Conservation (phyloP, 2,888 invertebrate genomes). For the Calephelis perditalis region DNA sequence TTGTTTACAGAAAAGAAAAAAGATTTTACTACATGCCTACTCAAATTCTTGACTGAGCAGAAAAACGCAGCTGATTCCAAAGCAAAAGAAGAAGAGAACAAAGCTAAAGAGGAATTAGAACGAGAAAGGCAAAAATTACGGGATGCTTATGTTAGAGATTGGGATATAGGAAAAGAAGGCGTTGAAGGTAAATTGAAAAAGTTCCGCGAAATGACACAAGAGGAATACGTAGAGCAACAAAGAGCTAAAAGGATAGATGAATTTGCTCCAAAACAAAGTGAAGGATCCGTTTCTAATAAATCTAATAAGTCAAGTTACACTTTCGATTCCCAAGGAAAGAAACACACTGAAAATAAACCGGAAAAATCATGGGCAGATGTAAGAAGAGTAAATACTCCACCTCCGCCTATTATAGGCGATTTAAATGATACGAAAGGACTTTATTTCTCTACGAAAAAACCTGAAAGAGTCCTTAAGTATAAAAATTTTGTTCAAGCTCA, state of each 20-base stretch:
- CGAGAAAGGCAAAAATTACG: slow-evolving; percentile 69
- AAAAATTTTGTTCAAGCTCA: slow-evolving; percentile 56
- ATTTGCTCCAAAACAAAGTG: slow-evolving; percentile 84
- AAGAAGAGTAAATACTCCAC: slow-evolving; percentile 45
- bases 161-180: slow-evolving; percentile 85
- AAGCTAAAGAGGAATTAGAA: slow-evolving; percentile 61
- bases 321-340: slow-evolving; percentile 55
- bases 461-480: slow-evolving; percentile 45
- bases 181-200: slow-evolving; percentile 63
- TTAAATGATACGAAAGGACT: slow-evolving; percentile 44
- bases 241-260: slow-evolving; percentile 84
- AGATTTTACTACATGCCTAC: slow-evolving; percentile 56
- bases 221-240: slow-evolving; percentile 87
- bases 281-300: slow-evolving; percentile 31
- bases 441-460: slow-evolving; percentile 53
- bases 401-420: slow-evolving; percentile 45
- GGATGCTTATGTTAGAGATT: slow-evolving; percentile 80
- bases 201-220: slow-evolving; percentile 82
- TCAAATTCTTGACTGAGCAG: slow-evolving; percentile 67
- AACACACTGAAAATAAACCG: slow-evolving; percentile 32
- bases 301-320: slow-evolving; percentile 35
- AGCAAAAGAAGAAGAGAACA: slow-evolving; percentile 60
- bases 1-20: slow-evolving; percentile 55
- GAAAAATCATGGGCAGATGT: slow-evolving; percentile 59
- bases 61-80: slow-evolving; percentile 66